phyloP scores from a whole-genome alignment of 2,888 invertebrate species.

The Calameuta filiformis region DNA sequence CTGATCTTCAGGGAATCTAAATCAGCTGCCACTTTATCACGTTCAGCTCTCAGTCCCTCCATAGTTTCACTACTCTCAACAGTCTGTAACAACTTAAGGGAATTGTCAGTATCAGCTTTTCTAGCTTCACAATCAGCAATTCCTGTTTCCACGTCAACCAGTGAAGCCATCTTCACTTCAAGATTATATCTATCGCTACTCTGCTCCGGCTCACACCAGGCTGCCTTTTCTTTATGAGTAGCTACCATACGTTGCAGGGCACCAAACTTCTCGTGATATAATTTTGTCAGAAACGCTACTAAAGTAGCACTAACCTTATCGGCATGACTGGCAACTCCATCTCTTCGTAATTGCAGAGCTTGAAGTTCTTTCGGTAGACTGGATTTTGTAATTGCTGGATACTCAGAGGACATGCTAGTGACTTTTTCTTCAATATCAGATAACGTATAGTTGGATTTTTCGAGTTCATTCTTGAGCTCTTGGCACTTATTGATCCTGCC shows the following conservation, averaged over 20 bases:
- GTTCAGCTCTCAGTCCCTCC: constrained; percentile 75
- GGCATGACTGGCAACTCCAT: constrained; percentile 80
- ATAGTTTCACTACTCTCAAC: constrained; percentile 80
- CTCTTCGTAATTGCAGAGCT: constrained; percentile 85
- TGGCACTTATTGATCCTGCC: constrained; percentile 82
- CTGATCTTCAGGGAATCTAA: constrained; percentile 77
- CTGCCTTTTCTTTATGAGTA: constrained; percentile 86
- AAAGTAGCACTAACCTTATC: constrained; percentile 82
- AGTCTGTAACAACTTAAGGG: constrained; percentile 76
- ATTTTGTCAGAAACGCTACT: constrained; percentile 85
- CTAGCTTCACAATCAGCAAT: constrained; percentile 77
- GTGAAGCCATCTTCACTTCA: constrained; percentile 87
- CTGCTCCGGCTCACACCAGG: constrained; percentile 91
- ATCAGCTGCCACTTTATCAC: constrained; percentile 77
- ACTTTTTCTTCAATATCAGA: constrained; percentile 77
- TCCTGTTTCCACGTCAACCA: constrained; percentile 80
- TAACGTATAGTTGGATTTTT: constrained; percentile 75
- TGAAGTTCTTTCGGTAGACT: constrained; percentile 84
- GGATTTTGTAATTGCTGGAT: constrained; percentile 83
- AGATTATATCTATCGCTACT: constrained; percentile 92
- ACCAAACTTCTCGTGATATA: constrained; percentile 85
- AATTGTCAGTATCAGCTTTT: constrained; percentile 76
- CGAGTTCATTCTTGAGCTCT: constrained; percentile 77
- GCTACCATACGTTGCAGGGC: constrained; percentile 84
- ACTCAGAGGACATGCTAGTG: constrained; percentile 77